These are phyloP conservation scores for Anticlea derivata DNA, from an alignment of 2,888 invertebrate genomes.

Conservation along the genomic window DNA sequence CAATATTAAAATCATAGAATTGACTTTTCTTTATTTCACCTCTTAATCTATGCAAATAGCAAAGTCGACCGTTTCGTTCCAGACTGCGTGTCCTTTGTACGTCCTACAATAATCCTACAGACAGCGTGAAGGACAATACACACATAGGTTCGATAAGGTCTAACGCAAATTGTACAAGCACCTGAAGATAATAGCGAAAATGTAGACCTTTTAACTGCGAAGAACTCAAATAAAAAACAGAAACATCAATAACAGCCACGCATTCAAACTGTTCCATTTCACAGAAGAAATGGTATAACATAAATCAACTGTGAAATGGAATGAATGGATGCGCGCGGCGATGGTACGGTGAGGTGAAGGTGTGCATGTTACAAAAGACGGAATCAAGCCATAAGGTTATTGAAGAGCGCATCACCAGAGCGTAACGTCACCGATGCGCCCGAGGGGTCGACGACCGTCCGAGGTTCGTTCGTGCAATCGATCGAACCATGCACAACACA, in stretches of 20 bases:
- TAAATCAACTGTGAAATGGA: conserved; percentile 27
- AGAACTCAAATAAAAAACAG: conserved; percentile 18
- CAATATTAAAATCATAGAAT: no score
- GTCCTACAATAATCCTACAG: conserved; percentile 28
- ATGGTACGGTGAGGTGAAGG: conserved; percentile 39
- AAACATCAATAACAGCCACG: conserved; percentile 12
- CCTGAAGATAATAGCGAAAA: conserved; percentile 14
- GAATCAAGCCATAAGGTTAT: conserved; percentile 64
- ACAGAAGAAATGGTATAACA: conserved; percentile 23
- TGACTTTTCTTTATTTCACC: no score
- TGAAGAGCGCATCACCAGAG: conserved; percentile 79
- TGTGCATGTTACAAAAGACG: conserved; percentile 51
- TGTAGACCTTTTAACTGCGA: conserved; percentile 13
- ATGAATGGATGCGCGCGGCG: conserved; percentile 36
- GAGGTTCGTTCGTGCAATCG: conserved; percentile 79
- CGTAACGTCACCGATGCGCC: conserved; percentile 83
- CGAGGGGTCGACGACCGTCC: conserved; percentile 81
- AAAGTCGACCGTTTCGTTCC: conserved; percentile 9
- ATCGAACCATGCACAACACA: conserved; percentile 81
- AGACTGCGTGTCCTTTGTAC: conserved; percentile 24
- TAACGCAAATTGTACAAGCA: conserved; percentile 14
- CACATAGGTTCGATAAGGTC: conserved; percentile 12
- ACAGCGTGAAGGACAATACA: conserved; percentile 23
- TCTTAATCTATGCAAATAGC: conserved; percentile 8
- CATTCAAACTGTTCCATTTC: conserved; percentile 19